Base-by-base conservation (phyloP, 2,797 vertebrate species). In the Phylloscopus collybita region DNA sequence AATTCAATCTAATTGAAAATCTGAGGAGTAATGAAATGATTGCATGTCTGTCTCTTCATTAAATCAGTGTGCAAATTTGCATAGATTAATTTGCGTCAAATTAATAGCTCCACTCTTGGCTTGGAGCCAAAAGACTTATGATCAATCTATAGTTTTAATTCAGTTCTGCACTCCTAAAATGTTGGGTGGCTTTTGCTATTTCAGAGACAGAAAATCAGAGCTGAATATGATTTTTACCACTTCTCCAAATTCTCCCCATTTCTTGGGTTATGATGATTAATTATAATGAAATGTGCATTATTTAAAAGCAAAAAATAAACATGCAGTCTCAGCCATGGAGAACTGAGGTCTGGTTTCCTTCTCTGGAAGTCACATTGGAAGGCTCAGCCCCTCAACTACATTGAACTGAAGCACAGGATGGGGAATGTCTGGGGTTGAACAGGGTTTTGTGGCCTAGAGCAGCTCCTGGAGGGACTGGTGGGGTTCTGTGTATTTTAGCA, bases 1-100 rank as follows among this genome's bases (percentile, higher is more conserved):
- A 95, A 95, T 96, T 94, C 95, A 95, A 86, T 91, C 94, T 97
- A 97, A 96, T 94, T 94, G 95, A 97, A 97, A 96, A 97, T 86
- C 75, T 87, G 87, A 96, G 87, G 91, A 94, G 92, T 97, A 97
- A 97, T 96, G 93, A 97, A 97, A 96, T 92, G 91, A 95, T 96
- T 96, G 90, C 78, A 73, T 91, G 95, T 80, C 95, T 93, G 85
- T 83, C 86, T 96, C 95, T 94, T 97, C 90, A 97, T 97, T 96
- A 95, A 96, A 96, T 95, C 92, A 95, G 88, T 94, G 92, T 86
- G 93, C 88, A 97, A 93, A 97, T 97, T 95, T 97, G 90, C 95
- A 96, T 96, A 96, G 95, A 95, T 96, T 96, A 97, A 97, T 96
- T 95, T 96, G 89, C 16, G 1, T 82, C 94, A 92, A 93, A 96